These are phyloP conservation scores for Brachionichthys hirsutus DNA, from an alignment of 2,113 vertebrate species.

Conservation along the genomic window DNA sequence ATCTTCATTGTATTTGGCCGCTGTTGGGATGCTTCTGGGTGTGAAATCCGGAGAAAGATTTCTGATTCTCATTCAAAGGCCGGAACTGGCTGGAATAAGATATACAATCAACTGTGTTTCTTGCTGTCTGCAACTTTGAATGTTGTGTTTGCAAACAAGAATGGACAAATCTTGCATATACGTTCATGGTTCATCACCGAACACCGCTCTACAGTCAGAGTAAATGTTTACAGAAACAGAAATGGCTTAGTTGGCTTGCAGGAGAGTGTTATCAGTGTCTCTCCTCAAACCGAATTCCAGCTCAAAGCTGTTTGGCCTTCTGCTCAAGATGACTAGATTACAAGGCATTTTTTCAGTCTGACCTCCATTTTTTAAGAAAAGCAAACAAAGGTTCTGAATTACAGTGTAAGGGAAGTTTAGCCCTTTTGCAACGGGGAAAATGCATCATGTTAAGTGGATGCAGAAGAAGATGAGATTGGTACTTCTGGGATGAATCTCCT, in stretches of 20 bases:
- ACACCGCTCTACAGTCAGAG: neutral
- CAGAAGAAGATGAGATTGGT: slow-evolving; percentile 1
- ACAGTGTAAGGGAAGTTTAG: neutral
- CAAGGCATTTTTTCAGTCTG: slow-evolving; percentile 11
- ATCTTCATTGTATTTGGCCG: no score
- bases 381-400: neutral
- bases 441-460: slow-evolving; percentile 5
- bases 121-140: no score
- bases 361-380: slow-evolving; percentile 3
- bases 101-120: no score
- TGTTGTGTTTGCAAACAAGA: no score
- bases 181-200: slow-evolving; percentile 18
- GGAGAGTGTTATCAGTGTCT: slow-evolving; percentile 1
- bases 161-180: neutral
- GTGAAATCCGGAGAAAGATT: no score
- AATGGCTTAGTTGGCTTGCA: slow-evolving; percentile 13
- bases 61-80: no score
- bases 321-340: slow-evolving; percentile 12
- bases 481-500: slow-evolving; percentile 20
- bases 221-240: slow-evolving; percentile 34
- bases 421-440: neutral
- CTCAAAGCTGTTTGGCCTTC: slow-evolving; percentile 33
- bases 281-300: slow-evolving; percentile 12
- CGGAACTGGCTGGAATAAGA: no score
- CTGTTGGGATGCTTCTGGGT: no score